phyloP scores from a whole-genome alignment of 2,797 vertebrate species.

The Chelonia mydas region DNA sequence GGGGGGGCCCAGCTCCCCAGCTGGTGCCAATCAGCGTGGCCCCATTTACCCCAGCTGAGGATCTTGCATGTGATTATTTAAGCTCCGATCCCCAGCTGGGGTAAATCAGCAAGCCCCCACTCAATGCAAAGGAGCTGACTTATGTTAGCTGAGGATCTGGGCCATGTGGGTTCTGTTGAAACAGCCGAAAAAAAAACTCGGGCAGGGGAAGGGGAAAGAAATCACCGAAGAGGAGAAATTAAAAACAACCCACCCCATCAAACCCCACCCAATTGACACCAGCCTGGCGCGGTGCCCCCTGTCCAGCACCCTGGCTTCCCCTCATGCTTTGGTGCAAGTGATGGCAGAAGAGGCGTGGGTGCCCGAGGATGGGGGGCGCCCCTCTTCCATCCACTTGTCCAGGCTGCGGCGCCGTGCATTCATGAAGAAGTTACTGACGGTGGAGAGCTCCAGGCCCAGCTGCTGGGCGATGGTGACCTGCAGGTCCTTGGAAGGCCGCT shows the following conservation, averaged over 20 bases:
- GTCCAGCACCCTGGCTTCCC: not conserved
- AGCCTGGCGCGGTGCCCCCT: not conserved
- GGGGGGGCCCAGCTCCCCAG: not conserved
- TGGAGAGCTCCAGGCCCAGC: slow-evolving; percentile 89
- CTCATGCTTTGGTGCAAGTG: slow-evolving; percentile 89
- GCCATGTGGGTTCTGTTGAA: not conserved
- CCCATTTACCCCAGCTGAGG: not conserved
- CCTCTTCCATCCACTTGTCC: slow-evolving; percentile 90
- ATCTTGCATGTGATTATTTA: too few species aligned
- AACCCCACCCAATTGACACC: not conserved
- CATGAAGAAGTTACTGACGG: slow-evolving; percentile 94
- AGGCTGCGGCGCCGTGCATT: slow-evolving; percentile 89
- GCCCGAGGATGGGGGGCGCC: slow-evolving; percentile 79
- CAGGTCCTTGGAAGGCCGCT: slow-evolving; percentile 88
- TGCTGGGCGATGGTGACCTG: slow-evolving; percentile 91
- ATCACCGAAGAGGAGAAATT: not conserved
- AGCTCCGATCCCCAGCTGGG: not conserved
- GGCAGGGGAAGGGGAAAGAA: not conserved
- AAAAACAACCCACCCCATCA: not conserved
- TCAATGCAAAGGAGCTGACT: not conserved
- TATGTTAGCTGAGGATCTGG: not conserved
- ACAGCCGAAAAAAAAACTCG: not conserved
- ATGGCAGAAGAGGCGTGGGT: slow-evolving; percentile 85
- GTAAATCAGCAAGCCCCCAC: not conserved
- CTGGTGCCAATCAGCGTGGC: not conserved